Percentiles rank a stretch among this genome's conserved stretches.
Evolutionary conservation across 2,113 vertebrate species (phyloP).

Genomic region (Leptodactylus fuscus): DNA sequence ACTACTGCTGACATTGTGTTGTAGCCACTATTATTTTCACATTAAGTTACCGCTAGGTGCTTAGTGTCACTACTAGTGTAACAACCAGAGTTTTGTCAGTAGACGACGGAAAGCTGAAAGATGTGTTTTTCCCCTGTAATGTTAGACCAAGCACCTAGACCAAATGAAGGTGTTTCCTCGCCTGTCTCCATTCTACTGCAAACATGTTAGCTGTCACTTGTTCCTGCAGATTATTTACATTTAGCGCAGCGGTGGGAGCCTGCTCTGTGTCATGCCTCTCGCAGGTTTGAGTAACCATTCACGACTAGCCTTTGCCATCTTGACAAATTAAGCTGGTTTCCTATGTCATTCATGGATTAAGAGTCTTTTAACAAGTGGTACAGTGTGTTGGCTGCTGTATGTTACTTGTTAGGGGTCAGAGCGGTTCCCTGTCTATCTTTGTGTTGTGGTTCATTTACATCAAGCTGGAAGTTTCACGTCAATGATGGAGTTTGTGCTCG

Average conservation of each 20-base stretch:
- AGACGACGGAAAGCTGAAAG: background rate
- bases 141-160: background rate
- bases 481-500: no score
- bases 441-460: background rate
- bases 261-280: constrained; percentile 74
- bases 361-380: constrained; percentile 66
- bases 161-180: constrained; percentile 66
- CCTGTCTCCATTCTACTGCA: constrained; percentile 68
- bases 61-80: constrained; percentile 2
- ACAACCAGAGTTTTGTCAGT: background rate
- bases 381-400: constrained; percentile 66
- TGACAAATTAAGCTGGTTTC: constrained; percentile 76
- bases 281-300: constrained; percentile 77
- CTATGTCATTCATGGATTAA: constrained; percentile 73
- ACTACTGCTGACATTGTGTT: background rate
- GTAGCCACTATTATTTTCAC: background rate
- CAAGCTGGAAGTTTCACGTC: constrained; percentile 1
- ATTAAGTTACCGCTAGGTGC: background rate
- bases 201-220: constrained; percentile 70
- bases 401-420: constrained; percentile 61
- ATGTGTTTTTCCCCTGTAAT: constrained; percentile 21
- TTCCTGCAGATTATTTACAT: constrained; percentile 69
- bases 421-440: constrained; percentile 5
- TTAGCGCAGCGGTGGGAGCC: constrained; percentile 70
- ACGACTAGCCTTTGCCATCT: constrained; percentile 72